Evolutionary conservation across 2,797 vertebrate genomes (phyloP).

Genomic region (Platalea minor): DNA sequence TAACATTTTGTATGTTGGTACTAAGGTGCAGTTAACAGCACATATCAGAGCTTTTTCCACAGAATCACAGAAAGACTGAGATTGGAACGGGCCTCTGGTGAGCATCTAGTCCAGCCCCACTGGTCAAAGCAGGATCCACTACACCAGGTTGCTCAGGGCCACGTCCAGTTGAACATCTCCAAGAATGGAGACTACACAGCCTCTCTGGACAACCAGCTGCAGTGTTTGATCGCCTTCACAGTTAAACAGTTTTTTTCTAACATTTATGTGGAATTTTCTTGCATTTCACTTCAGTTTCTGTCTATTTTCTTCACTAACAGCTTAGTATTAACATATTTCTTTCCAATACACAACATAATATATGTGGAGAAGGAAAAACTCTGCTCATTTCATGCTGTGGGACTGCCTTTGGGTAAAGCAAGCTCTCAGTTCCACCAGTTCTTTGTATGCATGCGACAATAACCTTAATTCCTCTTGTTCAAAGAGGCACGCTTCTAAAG

Average conservation of each 20-base stretch:
- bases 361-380: not conserved
- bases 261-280: not conserved
- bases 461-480: not conserved
- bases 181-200: not conserved
- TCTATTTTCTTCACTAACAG: not conserved
- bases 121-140: not conserved
- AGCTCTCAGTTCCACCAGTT: not conserved
- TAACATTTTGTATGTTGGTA: not conserved
- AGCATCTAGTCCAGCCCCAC: not conserved
- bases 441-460: not conserved
- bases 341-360: not conserved
- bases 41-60: not conserved
- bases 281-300: not conserved
- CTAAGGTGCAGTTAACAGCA: not conserved
- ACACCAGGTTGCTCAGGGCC: not conserved
- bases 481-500: not conserved
- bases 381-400: not conserved
- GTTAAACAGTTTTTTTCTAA: not conserved
- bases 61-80: not conserved
- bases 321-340: not conserved
- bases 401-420: not conserved
- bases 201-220: not conserved
- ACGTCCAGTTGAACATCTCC: not conserved
- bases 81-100: not conserved
- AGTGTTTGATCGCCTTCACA: not conserved